phyloP scores from a whole-genome alignment of 1,140 invertebrate genomes.

The Diplogasteroides magnus region DNA sequence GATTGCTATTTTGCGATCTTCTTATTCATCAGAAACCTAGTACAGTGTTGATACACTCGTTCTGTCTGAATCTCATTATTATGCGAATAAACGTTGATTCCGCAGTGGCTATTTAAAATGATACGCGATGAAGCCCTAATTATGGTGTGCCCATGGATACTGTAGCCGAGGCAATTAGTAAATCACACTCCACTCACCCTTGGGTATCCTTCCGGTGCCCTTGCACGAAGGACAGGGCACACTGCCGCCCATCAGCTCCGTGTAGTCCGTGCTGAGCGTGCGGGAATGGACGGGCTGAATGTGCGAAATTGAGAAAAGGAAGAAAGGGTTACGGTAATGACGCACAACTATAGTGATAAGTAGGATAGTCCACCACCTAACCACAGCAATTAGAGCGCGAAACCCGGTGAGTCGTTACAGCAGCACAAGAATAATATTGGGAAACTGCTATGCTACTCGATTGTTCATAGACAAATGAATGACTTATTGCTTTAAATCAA shows the following conservation, averaged over 20 bases:
- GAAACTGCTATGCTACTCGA: too few relatives aligned
- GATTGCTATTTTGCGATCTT: slow-evolving; percentile 4
- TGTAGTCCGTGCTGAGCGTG: slow-evolving; percentile 19
- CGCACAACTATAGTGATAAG: too few relatives aligned
- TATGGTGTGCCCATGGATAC: not conserved
- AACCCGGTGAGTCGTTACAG: too few relatives aligned
- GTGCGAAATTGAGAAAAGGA: too few relatives aligned
- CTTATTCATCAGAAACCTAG: not conserved
- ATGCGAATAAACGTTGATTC: not conserved
- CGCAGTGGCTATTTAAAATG: not conserved
- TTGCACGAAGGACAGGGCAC: slow-evolving; percentile 56
- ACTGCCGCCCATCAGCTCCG: slow-evolving; percentile 53
- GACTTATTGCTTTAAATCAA: too few relatives aligned
- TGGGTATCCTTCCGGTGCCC: slow-evolving; percentile 55
- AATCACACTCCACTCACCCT: slow-evolving; percentile 39
- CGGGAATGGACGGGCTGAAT: not conserved
- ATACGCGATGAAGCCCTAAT: not conserved
- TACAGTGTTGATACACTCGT: not conserved
- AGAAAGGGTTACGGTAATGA: too few relatives aligned
- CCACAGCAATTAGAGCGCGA: too few relatives aligned
- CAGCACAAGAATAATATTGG: too few relatives aligned
- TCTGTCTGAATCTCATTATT: not conserved
- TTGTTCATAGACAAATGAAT: too few relatives aligned
- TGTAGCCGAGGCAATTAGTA: too few relatives aligned
- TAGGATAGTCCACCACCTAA: too few relatives aligned